Conservation (phyloP, 1,140 invertebrate species). For the Nylanderia fulva region DNA sequence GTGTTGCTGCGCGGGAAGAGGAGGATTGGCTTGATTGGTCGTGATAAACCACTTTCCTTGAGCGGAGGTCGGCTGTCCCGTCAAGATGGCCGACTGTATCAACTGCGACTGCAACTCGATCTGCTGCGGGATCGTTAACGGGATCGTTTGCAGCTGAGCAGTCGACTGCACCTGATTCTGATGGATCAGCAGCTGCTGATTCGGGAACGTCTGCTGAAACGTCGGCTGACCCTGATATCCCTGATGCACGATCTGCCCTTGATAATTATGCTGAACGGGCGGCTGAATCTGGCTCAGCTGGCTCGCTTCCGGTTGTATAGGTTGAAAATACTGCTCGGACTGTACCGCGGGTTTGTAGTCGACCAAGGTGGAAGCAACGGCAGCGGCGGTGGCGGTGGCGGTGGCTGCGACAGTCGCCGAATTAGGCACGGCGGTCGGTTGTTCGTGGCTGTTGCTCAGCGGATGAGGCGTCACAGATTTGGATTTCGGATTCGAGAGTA, state of each 20-base stretch:
- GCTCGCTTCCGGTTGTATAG: conserved; percentile 79
- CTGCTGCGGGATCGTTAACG: conserved; percentile 70
- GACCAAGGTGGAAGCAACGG: conserved; percentile 23
- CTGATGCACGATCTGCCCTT: conserved; percentile 66
- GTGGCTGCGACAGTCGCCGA: neutral
- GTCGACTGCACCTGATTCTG: conserved; percentile 64
- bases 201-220: conserved; percentile 61
- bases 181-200: conserved; percentile 39
- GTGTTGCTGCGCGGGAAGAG: conserved; percentile 67
- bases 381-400: neutral
- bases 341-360: conserved; percentile 75
- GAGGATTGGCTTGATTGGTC: conserved; percentile 70
- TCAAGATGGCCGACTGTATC: conserved; percentile 72
- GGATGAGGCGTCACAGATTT: conserved; percentile 79
- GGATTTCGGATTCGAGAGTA: conserved; percentile 84
- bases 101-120: conserved; percentile 72
- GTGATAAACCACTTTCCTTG: conserved; percentile 77
- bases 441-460: conserved; percentile 73
- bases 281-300: conserved; percentile 71
- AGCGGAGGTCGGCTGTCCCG: conserved; percentile 65
- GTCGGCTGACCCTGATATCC: conserved; percentile 71
- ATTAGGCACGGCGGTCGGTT: conserved; percentile 61
- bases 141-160: conserved; percentile 71
- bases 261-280: conserved; percentile 75
- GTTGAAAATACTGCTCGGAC: conserved; percentile 82